Percentiles rank a stretch among this genome's conserved stretches.
These are phyloP conservation scores for Andrena chrysosceles DNA, from an alignment of 2,888 invertebrate species.

Conservation along the genomic window DNA sequence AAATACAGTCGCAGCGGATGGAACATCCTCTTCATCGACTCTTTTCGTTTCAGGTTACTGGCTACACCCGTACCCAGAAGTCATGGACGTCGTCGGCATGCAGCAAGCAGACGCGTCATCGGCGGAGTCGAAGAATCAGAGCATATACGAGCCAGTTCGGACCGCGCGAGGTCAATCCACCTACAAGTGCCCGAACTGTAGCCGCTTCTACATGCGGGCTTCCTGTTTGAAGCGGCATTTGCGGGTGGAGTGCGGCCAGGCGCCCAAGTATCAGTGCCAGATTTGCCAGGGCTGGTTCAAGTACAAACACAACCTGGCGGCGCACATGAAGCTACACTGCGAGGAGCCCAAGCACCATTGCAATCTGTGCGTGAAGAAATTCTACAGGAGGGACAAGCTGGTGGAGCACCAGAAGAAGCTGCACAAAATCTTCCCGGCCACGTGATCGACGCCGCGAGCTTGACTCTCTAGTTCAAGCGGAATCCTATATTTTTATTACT, in stretches of 20 bases:
- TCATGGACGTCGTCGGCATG: neutral
- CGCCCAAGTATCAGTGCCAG: conserved; percentile 83
- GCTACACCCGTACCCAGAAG: conserved; percentile 45
- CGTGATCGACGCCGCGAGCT: conserved; percentile 9
- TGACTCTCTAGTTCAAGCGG: neutral
- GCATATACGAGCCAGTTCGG: conserved; percentile 69
- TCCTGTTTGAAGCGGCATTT: conserved; percentile 81
- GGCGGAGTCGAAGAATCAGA: conserved; percentile 23
- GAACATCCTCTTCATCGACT: conserved; percentile 53
- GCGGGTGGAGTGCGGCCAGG: conserved; percentile 83
- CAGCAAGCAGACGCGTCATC: neutral
- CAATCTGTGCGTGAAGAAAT: conserved; percentile 77
- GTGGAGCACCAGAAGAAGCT: conserved; percentile 76
- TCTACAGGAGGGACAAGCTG: conserved; percentile 80
- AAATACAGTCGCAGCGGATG: neutral
- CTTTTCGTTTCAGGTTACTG: conserved; percentile 78
- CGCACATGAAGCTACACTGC: conserved; percentile 80
- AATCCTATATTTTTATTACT: neutral
- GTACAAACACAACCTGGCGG: conserved; percentile 80
- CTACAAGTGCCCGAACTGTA: conserved; percentile 88
- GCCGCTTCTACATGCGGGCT: conserved; percentile 80
- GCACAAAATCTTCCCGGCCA: conserved; percentile 61
- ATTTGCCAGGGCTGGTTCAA: conserved; percentile 82
- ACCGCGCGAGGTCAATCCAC: conserved; percentile 68
- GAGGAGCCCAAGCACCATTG: conserved; percentile 80